A percentile compares a stretch with the other conserved stretches of the same genome.
phyloP scores from a whole-genome alignment of 2,888 invertebrate genomes.

The Amphimallon solstitiale region DNA sequence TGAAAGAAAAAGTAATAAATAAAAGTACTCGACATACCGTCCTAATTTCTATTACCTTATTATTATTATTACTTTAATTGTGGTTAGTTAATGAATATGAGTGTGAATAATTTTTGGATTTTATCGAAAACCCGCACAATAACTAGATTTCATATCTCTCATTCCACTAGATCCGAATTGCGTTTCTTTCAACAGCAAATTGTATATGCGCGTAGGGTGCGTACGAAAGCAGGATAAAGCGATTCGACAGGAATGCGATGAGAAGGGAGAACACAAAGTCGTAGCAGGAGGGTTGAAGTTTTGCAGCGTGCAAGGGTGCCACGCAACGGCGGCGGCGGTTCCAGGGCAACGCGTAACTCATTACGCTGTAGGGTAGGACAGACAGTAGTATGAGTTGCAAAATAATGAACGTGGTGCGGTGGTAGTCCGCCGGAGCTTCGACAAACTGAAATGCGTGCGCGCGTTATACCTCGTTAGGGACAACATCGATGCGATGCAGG shows the following conservation, averaged over 20 bases:
- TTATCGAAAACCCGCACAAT: no score
- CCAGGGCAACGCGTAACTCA: conserved; percentile 40
- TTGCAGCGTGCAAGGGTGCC: conserved; percentile 22
- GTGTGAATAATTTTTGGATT: no score
- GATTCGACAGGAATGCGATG: conserved; percentile 1
- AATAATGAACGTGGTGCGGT: conserved; percentile 32
- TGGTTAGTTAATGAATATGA: no score
- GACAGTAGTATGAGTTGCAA: conserved; percentile 31
- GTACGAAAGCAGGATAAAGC: not conserved
- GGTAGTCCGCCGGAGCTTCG: conserved; percentile 22
- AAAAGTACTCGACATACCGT: no score
- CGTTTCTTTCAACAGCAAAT: no score
- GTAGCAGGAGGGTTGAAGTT: conserved; percentile 21
- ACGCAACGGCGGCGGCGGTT: conserved; percentile 26
- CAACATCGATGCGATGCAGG: conserved; percentile 18
- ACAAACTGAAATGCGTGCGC: conserved; percentile 18
- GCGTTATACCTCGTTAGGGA: conserved; percentile 22
- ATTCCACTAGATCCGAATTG: no score
- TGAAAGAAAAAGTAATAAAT: no score
- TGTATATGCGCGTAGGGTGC: not conserved
- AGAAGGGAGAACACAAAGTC: conserved; percentile 3
- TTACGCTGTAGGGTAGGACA: conserved; percentile 39
- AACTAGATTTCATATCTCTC: no score
- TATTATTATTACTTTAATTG: no score
- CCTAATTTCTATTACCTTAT: no score